These are phyloP conservation scores for Bombus sylvicola DNA, from an alignment of 1,140 invertebrate genomes.

Conservation along the genomic window DNA sequence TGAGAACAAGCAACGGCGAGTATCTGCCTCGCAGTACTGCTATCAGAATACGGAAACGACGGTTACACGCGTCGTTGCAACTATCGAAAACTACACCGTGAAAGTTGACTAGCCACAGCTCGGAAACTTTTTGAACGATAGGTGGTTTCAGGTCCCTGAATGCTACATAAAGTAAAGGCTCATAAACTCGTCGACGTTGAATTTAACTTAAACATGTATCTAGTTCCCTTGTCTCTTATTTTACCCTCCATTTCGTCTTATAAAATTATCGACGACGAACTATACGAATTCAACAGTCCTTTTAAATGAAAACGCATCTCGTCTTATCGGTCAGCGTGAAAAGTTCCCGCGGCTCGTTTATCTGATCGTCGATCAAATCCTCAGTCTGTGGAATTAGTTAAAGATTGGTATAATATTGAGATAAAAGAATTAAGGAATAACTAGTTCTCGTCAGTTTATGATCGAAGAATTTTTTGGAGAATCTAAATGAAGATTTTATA, in stretches of 20 bases:
- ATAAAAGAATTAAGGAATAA: neutral
- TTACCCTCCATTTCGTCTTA: neutral
- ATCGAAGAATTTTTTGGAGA: too few species aligned
- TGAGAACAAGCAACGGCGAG: constrained; percentile 49
- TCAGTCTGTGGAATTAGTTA: neutral
- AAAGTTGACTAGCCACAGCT: constrained; percentile 56
- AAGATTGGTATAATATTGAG: neutral
- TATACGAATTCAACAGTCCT: neutral
- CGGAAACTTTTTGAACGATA: constrained; percentile 66
- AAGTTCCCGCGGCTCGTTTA: neutral
- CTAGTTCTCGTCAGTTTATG: neutral
- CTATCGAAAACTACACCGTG: constrained; percentile 59
- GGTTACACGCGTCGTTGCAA: constrained; percentile 61
- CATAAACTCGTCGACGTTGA: constrained; percentile 35
- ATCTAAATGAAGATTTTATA: neutral
- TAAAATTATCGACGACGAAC: neutral
- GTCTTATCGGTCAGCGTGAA: neutral
- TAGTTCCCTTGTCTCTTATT: neutral
- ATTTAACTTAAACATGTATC: constrained; percentile 46
- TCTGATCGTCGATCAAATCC: neutral
- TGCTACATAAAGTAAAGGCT: constrained; percentile 61
- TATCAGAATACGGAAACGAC: constrained; percentile 33
- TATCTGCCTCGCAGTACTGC: constrained; percentile 31
- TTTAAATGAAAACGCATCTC: neutral
- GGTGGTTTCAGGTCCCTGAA: constrained; percentile 52